Evolutionary conservation across 2,888 invertebrate species (phyloP).

Genomic region (Timema cristinae): DNA sequence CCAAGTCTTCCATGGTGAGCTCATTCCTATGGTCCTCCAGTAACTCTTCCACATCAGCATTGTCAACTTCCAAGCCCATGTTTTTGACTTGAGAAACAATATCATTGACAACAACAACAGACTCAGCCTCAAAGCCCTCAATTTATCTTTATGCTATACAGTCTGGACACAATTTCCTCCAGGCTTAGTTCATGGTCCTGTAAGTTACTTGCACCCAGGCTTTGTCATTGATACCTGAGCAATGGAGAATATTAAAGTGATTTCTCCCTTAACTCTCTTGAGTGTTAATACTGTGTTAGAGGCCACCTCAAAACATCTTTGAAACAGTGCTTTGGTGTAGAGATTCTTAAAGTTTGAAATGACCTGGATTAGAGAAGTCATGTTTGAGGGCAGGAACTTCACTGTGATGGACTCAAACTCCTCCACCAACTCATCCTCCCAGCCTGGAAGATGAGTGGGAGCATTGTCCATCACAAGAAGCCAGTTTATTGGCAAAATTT

Average conservation of each 20-base stretch:
- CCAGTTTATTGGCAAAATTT: too few relatives aligned
- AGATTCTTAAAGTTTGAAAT: constrained; percentile 39
- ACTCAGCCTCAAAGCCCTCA: constrained; percentile 38
- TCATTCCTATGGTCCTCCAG: constrained; percentile 27
- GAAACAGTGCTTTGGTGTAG: constrained; percentile 38
- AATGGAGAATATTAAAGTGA: constrained; percentile 38
- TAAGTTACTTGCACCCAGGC: constrained; percentile 32
- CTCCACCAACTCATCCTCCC: constrained; percentile 21
- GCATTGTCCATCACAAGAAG: too few relatives aligned
- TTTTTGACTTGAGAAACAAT: constrained; percentile 27
- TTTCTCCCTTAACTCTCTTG: constrained; percentile 34
- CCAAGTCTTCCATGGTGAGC: constrained; percentile 30
- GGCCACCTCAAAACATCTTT: constrained; percentile 38
- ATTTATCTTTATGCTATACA: constrained; percentile 36
- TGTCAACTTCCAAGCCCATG: constrained; percentile 29
- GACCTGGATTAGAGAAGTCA: constrained; percentile 37
- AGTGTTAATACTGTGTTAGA: constrained; percentile 36
- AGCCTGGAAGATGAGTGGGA: too few relatives aligned
- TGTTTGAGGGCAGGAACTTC: constrained; percentile 34
- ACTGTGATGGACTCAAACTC: constrained; percentile 32
- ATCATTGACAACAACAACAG: constrained; percentile 31
- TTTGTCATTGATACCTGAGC: constrained; percentile 36
- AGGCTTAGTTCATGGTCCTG: constrained; percentile 27
- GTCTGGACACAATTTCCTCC: constrained; percentile 33
- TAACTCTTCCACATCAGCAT: constrained; percentile 19